These are phyloP conservation scores for Gryllus longicercus DNA, from an alignment of 2,888 invertebrate species.

Conservation along the genomic window DNA sequence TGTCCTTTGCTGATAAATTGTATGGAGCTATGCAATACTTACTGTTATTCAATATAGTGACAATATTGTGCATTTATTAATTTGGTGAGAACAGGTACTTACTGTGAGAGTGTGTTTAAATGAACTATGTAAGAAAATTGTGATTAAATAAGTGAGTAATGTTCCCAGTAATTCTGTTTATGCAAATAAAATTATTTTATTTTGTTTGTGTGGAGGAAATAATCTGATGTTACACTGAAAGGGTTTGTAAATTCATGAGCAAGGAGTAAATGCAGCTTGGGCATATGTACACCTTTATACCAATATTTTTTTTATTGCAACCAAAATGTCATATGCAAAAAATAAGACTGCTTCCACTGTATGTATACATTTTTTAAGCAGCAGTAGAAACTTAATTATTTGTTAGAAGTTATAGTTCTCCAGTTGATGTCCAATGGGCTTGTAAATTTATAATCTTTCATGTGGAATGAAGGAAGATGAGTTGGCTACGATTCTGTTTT, in stretches of 20 bases:
- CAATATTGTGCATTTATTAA: slow-evolving; percentile 17
- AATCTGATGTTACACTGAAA: background rate
- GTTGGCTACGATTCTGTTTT: no score
- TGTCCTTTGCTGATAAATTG: background rate
- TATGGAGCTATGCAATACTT: background rate
- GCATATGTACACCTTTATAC: background rate
- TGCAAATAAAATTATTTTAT: background rate
- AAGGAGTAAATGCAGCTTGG: background rate
- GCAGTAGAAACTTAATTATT: slow-evolving; percentile 6
- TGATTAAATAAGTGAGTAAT: background rate
- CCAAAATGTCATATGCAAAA: background rate
- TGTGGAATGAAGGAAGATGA: no score
- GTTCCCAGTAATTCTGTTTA: background rate
- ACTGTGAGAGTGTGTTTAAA: background rate
- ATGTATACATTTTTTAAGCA: background rate
- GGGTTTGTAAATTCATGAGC: background rate
- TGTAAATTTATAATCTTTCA: no score
- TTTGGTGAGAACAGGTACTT: slow-evolving; percentile 17
- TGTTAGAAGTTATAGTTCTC: no score
- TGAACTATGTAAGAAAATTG: background rate
- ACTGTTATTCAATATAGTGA: background rate
- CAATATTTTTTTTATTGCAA: background rate
- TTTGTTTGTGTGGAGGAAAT: slow-evolving; percentile 6
- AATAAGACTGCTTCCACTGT: background rate
- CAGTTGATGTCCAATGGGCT: no score